Evolutionary conservation across 2,888 invertebrate genomes (phyloP), one percentile per base, ranked within the genome.

Genomic region (Bimastos eiseni): DNA sequence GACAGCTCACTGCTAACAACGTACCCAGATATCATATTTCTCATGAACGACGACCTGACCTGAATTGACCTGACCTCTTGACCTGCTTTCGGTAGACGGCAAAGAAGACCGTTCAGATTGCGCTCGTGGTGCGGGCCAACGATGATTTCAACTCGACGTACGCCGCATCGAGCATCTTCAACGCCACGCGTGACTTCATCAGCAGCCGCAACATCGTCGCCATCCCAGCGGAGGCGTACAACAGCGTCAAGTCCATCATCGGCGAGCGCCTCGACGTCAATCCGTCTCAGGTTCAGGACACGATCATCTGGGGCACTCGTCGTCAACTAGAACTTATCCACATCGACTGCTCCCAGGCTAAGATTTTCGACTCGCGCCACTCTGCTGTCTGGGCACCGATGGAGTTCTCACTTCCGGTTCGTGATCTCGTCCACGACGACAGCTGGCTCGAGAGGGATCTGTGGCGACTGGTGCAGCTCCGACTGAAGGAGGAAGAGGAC

Each of bases 371-470:
- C 33, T 86, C 86, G 36, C 94, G 94, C 90, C 94, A 94, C 91
- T 94, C 94, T 3, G 94, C 95, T 0, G 93, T 95, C 86, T 93
- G 93, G 92, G 95, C 94, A 17, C 95, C 95, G 33, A 93, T 93
- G 0, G 93, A 93, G 49, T 94, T 93, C 92, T 94, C 94, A 13
- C 92, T 94, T 33, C 93, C 94, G 17, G 93, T 93, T 19, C 91
- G 92, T 44, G 94, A 94, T 91, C 93, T 94, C 93, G 92, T 94
- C n/a, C 93, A 94, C 91, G 94, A 95, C 91, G 93, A 93, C 70
- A 93, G 93, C 86, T 95, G 95, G 95, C 90, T 94, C 49, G 93
- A 93, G 24, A 92, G 92, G 84, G 94, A 95, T n/a, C 94, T 93
- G 24, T 2, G 21, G 19, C 34, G 24, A 21, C 36, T 86, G 13